phyloP scores from a whole-genome alignment of 64 coral and sea anemone species.

The Pachyseris speciosa region DNA sequence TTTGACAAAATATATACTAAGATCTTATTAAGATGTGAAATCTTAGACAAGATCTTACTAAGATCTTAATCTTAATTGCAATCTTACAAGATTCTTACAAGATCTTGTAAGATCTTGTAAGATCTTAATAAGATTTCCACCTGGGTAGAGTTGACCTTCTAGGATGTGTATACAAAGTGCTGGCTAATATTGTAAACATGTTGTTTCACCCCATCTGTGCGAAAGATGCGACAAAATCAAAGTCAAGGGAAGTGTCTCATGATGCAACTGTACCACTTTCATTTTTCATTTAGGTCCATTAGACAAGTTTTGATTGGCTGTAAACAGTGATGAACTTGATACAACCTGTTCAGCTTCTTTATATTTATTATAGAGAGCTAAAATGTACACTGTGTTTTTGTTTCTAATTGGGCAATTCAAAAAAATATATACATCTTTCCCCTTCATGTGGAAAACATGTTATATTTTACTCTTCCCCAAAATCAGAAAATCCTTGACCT shows the following conservation, averaged over 20 bases:
- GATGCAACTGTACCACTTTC: conserved; percentile 31
- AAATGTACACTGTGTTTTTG: too few species aligned
- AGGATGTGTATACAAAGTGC: background rate
- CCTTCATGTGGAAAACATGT: too few species aligned
- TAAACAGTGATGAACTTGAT: conserved; percentile 6
- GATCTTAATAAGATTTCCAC: too few species aligned
- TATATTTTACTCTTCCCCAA: background rate
- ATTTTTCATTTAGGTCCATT: conserved; percentile 24
- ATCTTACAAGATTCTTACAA: too few species aligned
- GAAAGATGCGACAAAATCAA: conserved; percentile 28
- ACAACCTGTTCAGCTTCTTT: background rate
- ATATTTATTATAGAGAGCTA: too few species aligned
- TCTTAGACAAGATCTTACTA: too few species aligned
- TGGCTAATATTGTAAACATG: conserved; percentile 63
- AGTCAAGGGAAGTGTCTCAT: conserved; percentile 15
- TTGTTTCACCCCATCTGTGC: conserved; percentile 54
- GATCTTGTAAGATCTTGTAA: too few species aligned
- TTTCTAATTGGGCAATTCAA: too few species aligned
- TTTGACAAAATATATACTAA: too few species aligned
- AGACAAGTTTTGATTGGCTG: background rate
- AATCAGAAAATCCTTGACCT: background rate
- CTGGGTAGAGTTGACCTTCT: conserved; percentile 17
- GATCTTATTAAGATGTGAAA: too few species aligned
- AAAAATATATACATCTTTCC: too few species aligned
- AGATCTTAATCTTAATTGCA: too few species aligned